These are phyloP conservation scores for Craniophora ligustri DNA, from an alignment of 2,888 invertebrate species.

Conservation along the genomic window DNA sequence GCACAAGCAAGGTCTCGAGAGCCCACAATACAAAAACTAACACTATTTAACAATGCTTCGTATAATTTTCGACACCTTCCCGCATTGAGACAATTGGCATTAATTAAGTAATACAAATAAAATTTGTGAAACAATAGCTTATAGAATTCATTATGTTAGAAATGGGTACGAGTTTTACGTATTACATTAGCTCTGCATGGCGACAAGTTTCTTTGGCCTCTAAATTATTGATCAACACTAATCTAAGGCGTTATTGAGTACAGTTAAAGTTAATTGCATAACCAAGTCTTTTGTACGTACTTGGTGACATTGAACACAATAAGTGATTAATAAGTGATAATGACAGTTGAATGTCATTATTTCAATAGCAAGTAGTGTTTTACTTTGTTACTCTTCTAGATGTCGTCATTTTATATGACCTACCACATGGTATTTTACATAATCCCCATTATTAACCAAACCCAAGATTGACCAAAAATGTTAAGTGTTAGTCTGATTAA, in stretches of 20 bases:
- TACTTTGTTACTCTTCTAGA: too few relatives aligned
- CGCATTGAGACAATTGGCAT: not conserved
- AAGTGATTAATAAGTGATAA: too few relatives aligned
- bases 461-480: not conserved
- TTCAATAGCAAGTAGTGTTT: not conserved
- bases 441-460: too few relatives aligned
- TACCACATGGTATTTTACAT: too few relatives aligned
- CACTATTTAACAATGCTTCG: not conserved
- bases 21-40: not conserved
- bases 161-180: too few relatives aligned
- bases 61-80: not conserved
- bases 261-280: conserved; percentile 27
- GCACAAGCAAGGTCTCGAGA: too few relatives aligned
- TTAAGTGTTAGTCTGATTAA: not conserved
- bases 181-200: conserved; percentile 38
- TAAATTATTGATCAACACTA: conserved; percentile 53
- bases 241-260: conserved; percentile 23
- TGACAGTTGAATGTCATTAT: not conserved
- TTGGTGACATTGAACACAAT: not conserved
- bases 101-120: not conserved
- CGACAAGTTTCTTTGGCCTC: conserved; percentile 57
- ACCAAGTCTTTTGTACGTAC: conserved; percentile 3
- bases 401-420: too few relatives aligned
- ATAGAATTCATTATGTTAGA: conserved; percentile 26
- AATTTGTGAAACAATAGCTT: conserved; percentile 21